Percentiles rank a stretch among this genome's conserved stretches.
phyloP scores from a whole-genome alignment of 2,797 vertebrate species.

The Sebastes reedi region DNA sequence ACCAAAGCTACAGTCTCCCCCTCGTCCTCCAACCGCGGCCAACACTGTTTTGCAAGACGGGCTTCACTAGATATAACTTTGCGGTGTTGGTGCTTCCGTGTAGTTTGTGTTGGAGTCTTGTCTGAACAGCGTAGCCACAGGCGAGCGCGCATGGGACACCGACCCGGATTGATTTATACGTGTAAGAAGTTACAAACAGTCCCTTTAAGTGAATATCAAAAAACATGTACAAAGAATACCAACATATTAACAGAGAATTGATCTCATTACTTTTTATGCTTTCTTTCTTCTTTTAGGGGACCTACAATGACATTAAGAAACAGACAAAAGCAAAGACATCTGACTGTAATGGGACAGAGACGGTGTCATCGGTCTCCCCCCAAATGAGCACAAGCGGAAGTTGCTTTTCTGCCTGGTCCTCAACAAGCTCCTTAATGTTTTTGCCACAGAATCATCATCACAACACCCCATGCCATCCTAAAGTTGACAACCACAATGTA shows the following conservation, averaged over 20 bases:
- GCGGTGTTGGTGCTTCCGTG: too few species aligned
- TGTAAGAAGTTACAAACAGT: too few species aligned
- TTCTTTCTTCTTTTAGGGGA: constrained; percentile 43
- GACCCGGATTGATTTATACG: too few species aligned
- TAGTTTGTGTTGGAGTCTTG: too few species aligned
- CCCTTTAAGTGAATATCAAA: too few species aligned
- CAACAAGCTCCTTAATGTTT: constrained; percentile 40
- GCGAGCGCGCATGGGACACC: too few species aligned
- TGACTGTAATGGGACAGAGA: constrained; percentile 22
- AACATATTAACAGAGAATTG: too few species aligned
- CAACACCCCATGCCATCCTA: neutral
- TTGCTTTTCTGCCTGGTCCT: constrained; percentile 21
- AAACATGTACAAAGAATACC: too few species aligned
- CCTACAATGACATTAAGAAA: constrained; percentile 29
- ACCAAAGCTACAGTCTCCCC: too few species aligned
- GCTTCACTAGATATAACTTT: too few species aligned
- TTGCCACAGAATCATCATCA: neutral
- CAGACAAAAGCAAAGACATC: constrained; percentile 24
- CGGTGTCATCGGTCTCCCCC: neutral
- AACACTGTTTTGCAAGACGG: too few species aligned
- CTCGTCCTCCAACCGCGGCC: rapidly evolving
- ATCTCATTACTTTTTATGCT: neutral
- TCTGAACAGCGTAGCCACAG: too few species aligned
- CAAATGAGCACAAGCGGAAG: constrained; percentile 12
- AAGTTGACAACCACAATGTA: constrained; percentile 49